These are phyloP conservation scores for Ceratina australensis DNA, from an alignment of 1,140 invertebrate species.

Conservation along the genomic window DNA sequence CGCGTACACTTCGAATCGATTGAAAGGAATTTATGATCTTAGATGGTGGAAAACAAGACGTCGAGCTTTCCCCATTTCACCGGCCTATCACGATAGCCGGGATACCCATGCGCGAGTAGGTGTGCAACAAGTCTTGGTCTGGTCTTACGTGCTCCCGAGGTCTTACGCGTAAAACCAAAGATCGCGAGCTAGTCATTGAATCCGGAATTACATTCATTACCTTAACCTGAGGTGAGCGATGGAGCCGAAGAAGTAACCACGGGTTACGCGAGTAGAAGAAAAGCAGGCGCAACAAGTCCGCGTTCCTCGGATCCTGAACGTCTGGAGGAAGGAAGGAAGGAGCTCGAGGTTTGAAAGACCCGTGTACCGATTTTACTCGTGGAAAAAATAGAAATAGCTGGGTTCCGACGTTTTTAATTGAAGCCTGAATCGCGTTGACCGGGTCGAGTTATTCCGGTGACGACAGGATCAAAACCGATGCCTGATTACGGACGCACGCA, in stretches of 20 bases:
- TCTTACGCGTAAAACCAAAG: background rate
- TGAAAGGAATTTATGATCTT: constrained; percentile 10
- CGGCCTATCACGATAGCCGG: constrained; percentile 16
- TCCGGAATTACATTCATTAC: background rate
- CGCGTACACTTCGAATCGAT: constrained; percentile 16
- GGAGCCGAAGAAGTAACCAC: background rate
- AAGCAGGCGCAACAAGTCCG: constrained; percentile 44
- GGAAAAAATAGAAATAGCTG: background rate
- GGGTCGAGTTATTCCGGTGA: background rate
- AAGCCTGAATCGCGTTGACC: background rate
- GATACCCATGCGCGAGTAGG: constrained; percentile 42
- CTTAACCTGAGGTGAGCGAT: background rate
- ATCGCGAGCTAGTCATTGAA: background rate
- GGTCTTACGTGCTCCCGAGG: constrained; percentile 33
- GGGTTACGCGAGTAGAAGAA: background rate
- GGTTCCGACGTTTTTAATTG: too few relatives aligned
- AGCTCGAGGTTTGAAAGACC: background rate
- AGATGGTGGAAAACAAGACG: background rate
- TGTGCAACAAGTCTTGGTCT: constrained; percentile 55
- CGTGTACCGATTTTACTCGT: too few relatives aligned
- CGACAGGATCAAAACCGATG: background rate
- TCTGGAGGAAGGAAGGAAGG: background rate
- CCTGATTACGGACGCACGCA: constrained; percentile 47
- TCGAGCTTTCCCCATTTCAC: constrained; percentile 39
- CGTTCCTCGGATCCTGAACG: background rate